Base-by-base conservation (phyloP, 2,888 invertebrate genomes). In the Leptinotarsa tumamoca region DNA sequence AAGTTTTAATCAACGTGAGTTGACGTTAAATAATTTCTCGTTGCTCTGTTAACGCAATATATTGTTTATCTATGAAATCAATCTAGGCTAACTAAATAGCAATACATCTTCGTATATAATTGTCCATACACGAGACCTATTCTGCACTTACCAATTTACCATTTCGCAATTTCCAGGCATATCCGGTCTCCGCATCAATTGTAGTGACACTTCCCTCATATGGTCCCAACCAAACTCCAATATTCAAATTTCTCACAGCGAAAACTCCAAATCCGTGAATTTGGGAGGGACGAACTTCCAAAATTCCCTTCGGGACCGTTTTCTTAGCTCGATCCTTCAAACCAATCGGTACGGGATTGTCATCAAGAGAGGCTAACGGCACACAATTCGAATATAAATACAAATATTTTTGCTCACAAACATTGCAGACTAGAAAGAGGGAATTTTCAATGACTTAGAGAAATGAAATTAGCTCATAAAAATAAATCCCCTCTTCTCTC, bases 261-360 rank as follows among this genome's bases (percentile, higher is more conserved):
- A 83, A 84, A 1, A 84, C 82, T 17, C 84, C 84, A 10, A 81
- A 78, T 10, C 84, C 83, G 67, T 82, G 81, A 18, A 84, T 82
- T 3, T 61, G 56, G 3, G 83, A 83, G 10, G 71, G 76, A 14
- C 76, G 73, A 7, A 85, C 78, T 52, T 77, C 78, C 50, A 85
- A 58, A 21, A 75, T 75, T 1, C 74, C 73, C 51, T 68, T 77
- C 4, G 84, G 85, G 7, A 79, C 72, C 1, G 85, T 85, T 58
- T 81, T 75, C 17, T 58, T 77, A 3, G 84, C 84, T 14, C 85
- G 73, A 27, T 80, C 77, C 43, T 75, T 73, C 3, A 69, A 72
- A 5, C 81, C 82, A 69, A 79, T 76, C 4, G 75, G 73, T 2
- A 82, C 79, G 0, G 74, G 72, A 49, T 63, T 72, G 70, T 82